Base-by-base conservation (phyloP, 2,888 invertebrate species). In the Philonicus albiceps region DNA sequence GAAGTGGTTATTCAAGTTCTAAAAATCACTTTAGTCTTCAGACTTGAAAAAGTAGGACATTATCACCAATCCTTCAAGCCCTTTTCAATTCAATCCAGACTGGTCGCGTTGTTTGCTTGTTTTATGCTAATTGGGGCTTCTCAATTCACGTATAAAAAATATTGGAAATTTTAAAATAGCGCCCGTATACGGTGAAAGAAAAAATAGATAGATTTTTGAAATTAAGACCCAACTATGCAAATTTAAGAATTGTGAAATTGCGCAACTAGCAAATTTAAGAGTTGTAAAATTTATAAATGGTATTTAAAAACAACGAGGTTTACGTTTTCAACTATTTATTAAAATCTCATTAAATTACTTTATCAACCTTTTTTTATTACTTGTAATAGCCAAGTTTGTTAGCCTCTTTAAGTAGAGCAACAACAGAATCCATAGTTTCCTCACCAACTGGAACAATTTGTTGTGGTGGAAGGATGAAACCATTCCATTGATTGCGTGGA, bases 361-460 rank as follows among this genome's bases (percentile, higher is more conserved):
- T 16, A 53, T 53, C 37, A 43, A 78, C 22, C n/a, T 1, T 40
- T 83, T 83, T n/a, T n/a, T n/a, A n/a, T n/a, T 64, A 83, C 27
- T 83, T 83, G n/a, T 43, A 85, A 88, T 93, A 93, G 31, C 92
- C 93, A 85, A 93, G 88, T 22, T 91, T 91, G 13, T 89, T 89
- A 0, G 93, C 93, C 88, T 93, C 94, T 0, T 90, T 90, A 37
- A 94, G 91, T 86, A 94, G 90, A 43, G 93, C 93, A 0, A 92
- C 87, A 0, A 94, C 3, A 0, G 90, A 90, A 86, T 95, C 95
- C 53, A 93, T 90, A 0, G 94, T 94, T 91, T 96, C 96, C 89
- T 94, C 93, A n/a, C 94, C 94, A 3, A 94, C 94, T 1, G 95
- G 95, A 37, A 93, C 91, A 72, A 96, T 95, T 90, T 95, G 94